A percentile compares a stretch with the other conserved stretches of the same genome.
phyloP scores from a whole-genome alignment of 2,113 vertebrate species.

The Melanostigma gelatinosum region DNA sequence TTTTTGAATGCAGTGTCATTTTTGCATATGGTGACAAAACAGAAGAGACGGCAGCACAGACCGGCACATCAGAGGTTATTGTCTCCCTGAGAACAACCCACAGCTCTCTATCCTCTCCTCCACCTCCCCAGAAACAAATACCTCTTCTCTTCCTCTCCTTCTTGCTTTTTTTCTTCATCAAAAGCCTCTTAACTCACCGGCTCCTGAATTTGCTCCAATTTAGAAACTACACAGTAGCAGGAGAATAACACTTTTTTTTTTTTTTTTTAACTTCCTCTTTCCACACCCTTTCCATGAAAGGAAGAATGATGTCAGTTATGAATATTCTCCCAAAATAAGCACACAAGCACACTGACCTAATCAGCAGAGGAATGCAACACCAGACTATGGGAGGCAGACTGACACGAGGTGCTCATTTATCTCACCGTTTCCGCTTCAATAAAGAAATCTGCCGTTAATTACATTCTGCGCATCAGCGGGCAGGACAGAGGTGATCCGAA shows the following conservation, averaged over 20 bases:
- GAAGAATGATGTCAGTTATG: slow-evolving; percentile 43
- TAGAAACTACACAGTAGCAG: slow-evolving; percentile 24
- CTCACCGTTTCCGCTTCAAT: slow-evolving; percentile 18
- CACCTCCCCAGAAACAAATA: slow-evolving; percentile 28
- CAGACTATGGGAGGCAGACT: background rate
- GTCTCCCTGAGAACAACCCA: slow-evolving; percentile 31
- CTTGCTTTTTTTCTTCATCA: slow-evolving; percentile 7
- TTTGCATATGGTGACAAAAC: slow-evolving; percentile 34
- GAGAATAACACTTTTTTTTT: background rate
- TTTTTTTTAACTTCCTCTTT: background rate
- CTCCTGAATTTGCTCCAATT: slow-evolving; percentile 48
- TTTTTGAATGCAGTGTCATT: slow-evolving; percentile 43
- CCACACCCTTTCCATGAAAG: slow-evolving; percentile 7
- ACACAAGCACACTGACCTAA: slow-evolving; percentile 1
- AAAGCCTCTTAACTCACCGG: slow-evolving; percentile 27
- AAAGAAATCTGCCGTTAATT: slow-evolving; percentile 34
- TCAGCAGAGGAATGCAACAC: slow-evolving; percentile 29
- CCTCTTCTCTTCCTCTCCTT: background rate
- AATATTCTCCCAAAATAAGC: slow-evolving; percentile 35
- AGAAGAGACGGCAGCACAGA: slow-evolving; percentile 21
- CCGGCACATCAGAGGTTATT: slow-evolving; percentile 4
- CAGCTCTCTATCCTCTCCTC: slow-evolving; percentile 24
- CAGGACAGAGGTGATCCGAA: slow-evolving; percentile 19
- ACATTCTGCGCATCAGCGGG: slow-evolving; percentile 11
- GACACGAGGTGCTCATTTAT: slow-evolving; percentile 24